phyloP scores from a whole-genome alignment of 2,113 vertebrate species.

The Poicephalus meyeri region DNA sequence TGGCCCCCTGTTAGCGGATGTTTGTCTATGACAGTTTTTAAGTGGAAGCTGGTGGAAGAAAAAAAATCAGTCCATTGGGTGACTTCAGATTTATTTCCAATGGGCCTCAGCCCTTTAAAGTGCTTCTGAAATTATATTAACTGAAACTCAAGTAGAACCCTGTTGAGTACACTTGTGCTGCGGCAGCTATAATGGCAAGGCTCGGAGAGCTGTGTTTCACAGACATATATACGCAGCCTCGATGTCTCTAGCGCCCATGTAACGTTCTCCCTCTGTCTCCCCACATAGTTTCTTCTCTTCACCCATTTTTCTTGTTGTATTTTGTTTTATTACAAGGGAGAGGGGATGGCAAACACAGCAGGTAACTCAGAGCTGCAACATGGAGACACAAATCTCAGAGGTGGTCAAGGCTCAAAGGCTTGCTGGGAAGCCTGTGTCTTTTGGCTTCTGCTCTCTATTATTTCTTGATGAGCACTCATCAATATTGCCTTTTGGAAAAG shows the following conservation, averaged over 20 bases:
- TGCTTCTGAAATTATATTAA: constrained; percentile 45
- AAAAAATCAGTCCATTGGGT: background rate
- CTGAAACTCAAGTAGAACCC: constrained; percentile 46
- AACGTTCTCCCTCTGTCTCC: background rate
- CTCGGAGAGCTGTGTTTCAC: background rate
- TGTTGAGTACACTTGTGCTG: background rate
- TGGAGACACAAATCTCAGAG: constrained; percentile 11
- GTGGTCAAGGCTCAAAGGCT: background rate
- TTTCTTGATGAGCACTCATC: background rate
- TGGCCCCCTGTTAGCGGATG: background rate
- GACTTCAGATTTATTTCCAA: constrained; percentile 44
- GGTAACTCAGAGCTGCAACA: background rate
- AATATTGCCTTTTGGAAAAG: background rate
- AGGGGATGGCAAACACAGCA: background rate
- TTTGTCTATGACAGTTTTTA: background rate
- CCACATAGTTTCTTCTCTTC: background rate
- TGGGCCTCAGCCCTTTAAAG: background rate
- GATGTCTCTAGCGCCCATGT: background rate
- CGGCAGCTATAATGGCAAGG: background rate
- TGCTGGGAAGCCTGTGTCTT: background rate
- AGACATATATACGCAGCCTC: background rate
- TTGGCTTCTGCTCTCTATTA: background rate
- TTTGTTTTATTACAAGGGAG: background rate
- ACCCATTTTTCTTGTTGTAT: background rate
- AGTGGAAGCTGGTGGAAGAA: constrained; percentile 24